Conservation (phyloP, 2,888 invertebrate genomes). For the Abrostola tripartita region DNA sequence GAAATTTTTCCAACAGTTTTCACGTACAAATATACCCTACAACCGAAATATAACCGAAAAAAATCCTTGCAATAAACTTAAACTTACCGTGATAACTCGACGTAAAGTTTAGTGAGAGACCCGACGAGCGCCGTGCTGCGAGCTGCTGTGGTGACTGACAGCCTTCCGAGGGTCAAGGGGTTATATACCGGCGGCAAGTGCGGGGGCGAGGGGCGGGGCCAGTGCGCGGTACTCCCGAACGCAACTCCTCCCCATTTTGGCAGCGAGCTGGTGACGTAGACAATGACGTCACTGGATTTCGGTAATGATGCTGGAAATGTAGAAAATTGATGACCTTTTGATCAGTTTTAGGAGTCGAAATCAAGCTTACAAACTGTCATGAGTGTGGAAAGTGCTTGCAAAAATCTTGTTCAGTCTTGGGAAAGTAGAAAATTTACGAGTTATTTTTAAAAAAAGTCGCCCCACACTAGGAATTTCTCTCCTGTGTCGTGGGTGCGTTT, state of each 20-base stretch:
- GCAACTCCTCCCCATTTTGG: constrained; percentile 78
- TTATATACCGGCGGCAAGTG: constrained; percentile 69
- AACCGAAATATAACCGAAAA: not conserved
- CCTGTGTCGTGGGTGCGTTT: no score
- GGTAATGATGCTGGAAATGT: constrained; percentile 3
- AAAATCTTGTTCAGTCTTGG: no score
- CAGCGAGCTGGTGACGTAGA: constrained; percentile 63
- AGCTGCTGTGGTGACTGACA: constrained; percentile 63
- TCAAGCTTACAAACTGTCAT: no score
- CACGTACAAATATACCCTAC: not conserved
- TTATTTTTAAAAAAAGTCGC: no score
- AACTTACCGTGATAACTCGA: constrained; percentile 80
- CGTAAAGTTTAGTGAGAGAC: constrained; percentile 74
- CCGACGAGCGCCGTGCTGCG: constrained; percentile 60
- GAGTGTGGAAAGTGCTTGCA: no score
- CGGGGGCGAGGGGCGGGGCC: constrained; percentile 75
- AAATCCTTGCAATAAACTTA: constrained; percentile 15
- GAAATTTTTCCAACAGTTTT: constrained; percentile 1
- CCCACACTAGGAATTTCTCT: no score
- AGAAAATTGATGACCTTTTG: not conserved
- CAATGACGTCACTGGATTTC: constrained; percentile 66
- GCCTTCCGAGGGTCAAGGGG: constrained; percentile 55
- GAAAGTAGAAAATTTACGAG: no score
- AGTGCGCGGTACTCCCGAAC: constrained; percentile 62
- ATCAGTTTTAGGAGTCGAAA: not conserved